Percentiles rank a stretch among this genome's conserved stretches.
These are phyloP conservation scores for Eilema griseolum DNA, from an alignment of 2,888 invertebrate genomes.

Conservation along the genomic window DNA sequence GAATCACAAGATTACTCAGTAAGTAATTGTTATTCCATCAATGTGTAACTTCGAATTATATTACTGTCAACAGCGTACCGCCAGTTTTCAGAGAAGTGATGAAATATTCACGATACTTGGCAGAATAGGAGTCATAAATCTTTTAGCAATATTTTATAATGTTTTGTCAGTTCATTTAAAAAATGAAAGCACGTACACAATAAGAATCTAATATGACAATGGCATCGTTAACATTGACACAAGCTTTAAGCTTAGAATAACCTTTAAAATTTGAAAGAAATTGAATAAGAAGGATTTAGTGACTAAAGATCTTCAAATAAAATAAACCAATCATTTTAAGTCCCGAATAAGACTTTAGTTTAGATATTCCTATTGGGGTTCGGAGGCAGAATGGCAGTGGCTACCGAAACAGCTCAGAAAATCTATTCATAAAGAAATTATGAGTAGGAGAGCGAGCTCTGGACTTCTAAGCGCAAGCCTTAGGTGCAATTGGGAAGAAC, in stretches of 20 bases:
- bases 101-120: slow-evolving; percentile 50
- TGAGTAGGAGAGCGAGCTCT: background rate
- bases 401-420: no score
- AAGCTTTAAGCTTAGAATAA: background rate
- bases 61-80: slow-evolving; percentile 43
- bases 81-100: slow-evolving; percentile 47
- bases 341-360: background rate
- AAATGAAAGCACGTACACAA: background rate
- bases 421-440: background rate
- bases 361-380: background rate
- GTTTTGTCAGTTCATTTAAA: background rate
- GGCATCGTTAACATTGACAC: background rate
- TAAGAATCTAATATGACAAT: background rate
- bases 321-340: background rate
- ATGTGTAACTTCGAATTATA: slow-evolving; percentile 35
- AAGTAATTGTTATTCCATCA: slow-evolving; percentile 34
- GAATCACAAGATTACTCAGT: slow-evolving; percentile 17
- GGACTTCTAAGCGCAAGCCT: background rate
- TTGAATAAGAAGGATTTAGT: slow-evolving; percentile 1
- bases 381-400: no score
- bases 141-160: slow-evolving; percentile 11
- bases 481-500: no score
- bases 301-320: background rate
- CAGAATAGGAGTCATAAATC: slow-evolving; percentile 23
- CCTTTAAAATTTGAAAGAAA: background rate